phyloP scores from a whole-genome alignment of 2,888 invertebrate species.

The Mesoligia furuncula region DNA sequence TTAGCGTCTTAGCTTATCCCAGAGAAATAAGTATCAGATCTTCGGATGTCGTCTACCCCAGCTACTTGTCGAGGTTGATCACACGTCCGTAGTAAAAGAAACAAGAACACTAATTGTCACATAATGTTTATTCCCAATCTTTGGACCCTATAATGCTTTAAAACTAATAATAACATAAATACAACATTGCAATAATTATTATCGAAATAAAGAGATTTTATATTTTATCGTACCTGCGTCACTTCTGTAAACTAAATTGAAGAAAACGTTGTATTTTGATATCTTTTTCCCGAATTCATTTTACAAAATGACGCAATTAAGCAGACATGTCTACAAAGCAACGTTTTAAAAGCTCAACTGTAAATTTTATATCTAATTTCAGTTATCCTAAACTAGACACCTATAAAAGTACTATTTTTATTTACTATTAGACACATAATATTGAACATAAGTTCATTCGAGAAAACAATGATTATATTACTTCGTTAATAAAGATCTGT shows the following conservation, averaged over 20 bases:
- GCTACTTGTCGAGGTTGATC: conserved; percentile 22
- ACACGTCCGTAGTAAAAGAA: conserved; percentile 72
- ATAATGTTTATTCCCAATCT: conserved; percentile 93
- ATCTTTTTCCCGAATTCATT: conserved; percentile 71
- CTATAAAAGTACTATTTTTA: conserved; percentile 79
- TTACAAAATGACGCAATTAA: conserved; percentile 78
- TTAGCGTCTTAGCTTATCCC: conserved; percentile 15
- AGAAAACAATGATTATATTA: conserved; percentile 63
- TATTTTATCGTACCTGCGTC: conserved; percentile 71
- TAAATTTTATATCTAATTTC: conserved; percentile 81
- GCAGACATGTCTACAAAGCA: conserved; percentile 85
- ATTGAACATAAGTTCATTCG: conserved; percentile 61
- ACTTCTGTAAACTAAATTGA: conserved; percentile 77
- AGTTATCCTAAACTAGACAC: conserved; percentile 83
- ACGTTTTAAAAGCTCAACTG: conserved; percentile 83
- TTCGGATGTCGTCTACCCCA: background rate
- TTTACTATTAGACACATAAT: conserved; percentile 77
- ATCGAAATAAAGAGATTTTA: conserved; percentile 79
- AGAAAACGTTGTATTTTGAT: conserved; percentile 50
- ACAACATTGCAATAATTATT: conserved; percentile 88
- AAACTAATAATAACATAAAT: conserved; percentile 91
- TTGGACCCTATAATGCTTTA: conserved; percentile 94
- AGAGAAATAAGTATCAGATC: background rate
- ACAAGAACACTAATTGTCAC: conserved; percentile 88
- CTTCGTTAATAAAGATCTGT: conserved; percentile 62